Conservation (phyloP, 2,888 invertebrate genomes). For the Tubulanus polymorphus region DNA sequence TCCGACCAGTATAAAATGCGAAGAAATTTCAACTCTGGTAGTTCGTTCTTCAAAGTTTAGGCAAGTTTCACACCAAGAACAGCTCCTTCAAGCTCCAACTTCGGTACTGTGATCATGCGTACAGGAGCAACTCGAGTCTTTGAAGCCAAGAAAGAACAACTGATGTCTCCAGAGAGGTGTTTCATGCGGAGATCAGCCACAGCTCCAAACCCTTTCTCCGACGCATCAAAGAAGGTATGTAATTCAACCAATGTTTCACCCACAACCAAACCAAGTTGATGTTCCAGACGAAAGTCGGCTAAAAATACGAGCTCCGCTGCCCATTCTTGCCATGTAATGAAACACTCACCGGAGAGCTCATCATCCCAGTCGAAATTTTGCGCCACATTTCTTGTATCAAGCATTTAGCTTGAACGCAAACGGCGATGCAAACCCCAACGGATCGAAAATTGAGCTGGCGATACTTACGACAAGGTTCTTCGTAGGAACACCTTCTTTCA, state of each 20-base stretch:
- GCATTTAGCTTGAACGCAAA: neutral
- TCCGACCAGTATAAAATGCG: neutral
- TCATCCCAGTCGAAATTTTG: constrained; percentile 2
- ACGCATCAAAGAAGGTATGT: neutral
- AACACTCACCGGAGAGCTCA: neutral
- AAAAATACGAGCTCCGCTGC: neutral
- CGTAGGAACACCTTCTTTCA: neutral
- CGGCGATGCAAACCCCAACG: neutral
- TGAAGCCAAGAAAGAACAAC: neutral
- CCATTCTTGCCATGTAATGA: neutral
- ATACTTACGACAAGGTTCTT: neutral
- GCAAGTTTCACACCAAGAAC: neutral
- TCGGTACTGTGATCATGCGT: neutral
- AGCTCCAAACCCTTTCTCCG: neutral
- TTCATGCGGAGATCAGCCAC: neutral
- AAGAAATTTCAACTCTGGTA: neutral
- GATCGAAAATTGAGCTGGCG: neutral
- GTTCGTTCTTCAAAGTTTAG: neutral
- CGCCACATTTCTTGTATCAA: constrained; percentile 1
- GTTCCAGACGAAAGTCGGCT: neutral
- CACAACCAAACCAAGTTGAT: too few relatives aligned
- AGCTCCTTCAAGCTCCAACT: neutral
- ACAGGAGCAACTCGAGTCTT: neutral
- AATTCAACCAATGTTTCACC: neutral
- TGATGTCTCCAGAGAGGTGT: neutral